Evolutionary conservation across 2,113 vertebrate genomes (phyloP), one percentile per base, ranked within the genome.

Genomic region (Urocolius indicus): DNA sequence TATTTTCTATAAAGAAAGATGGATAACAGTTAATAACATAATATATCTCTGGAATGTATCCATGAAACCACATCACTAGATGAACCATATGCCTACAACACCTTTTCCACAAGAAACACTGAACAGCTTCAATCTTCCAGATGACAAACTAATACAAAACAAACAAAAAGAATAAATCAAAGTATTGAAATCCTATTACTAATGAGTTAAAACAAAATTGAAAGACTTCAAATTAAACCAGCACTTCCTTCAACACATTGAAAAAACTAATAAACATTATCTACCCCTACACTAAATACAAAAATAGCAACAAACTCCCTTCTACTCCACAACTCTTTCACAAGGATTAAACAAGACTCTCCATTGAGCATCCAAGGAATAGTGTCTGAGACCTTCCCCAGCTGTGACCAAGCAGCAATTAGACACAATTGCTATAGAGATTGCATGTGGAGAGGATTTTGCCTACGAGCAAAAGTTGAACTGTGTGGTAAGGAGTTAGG

Each of bases 221-320:
- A 49, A 54, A 67, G 24, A 7, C 26, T 54, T 62, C 4, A 61
- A 73, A 65, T 55, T 32, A 69, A 80, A 41, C 7, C 3, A 90
- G 1, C 0, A 4, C 3, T 63, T 87, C 36, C 7, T 34, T 18
- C 10, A 49, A 11, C 5, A 13, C 1, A 1, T 2, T 48, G 9
- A 24, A 91, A 78, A 63, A 81, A 1, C 7, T 43, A 29, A 32
- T 4, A 82, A 92, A 43, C 16, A 4, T 3, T 6, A 38, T 9
- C 5, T 30, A 41, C 2, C 1, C 9, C 5, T 54, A 24, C 0
- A 10, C 1, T 41, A 27, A 27, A 21, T 6, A 1, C 4, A 46
- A 52, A 66, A 68, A 15, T 0, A 63, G 2, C 11, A 48, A 26
- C 4, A 52, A 75, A 48, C 4, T 6, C 18, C 9, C 9, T 41